Percentiles rank a stretch among this genome's conserved stretches.
Evolutionary conservation across 2,888 invertebrate genomes (phyloP).

Genomic region (Omphaloscelis lunosa): DNA sequence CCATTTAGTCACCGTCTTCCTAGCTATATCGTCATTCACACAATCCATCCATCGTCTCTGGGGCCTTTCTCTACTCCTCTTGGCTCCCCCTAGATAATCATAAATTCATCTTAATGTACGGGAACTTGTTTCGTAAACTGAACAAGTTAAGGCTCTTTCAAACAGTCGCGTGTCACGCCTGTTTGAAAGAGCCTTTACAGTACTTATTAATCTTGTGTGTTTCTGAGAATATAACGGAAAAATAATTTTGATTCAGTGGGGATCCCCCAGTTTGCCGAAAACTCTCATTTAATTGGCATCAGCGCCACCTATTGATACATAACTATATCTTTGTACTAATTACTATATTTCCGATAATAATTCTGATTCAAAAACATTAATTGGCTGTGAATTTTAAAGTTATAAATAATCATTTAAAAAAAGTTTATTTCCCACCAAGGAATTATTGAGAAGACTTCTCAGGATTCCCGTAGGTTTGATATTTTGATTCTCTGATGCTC

Average conservation of each 20-base stretch:
- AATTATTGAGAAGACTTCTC: neutral
- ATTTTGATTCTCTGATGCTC: neutral
- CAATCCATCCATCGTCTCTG: neutral
- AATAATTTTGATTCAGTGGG: neutral
- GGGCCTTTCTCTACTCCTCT: neutral
- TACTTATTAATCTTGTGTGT: neutral
- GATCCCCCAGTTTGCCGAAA: neutral
- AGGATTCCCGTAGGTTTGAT: neutral
- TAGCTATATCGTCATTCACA: neutral
- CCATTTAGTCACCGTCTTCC: neutral
- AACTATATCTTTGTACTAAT: neutral
- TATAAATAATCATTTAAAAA: too few species aligned
- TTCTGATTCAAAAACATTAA: neutral
- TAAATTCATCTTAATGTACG: neutral
- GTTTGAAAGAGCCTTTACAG: too few species aligned
- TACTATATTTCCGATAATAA: neutral
- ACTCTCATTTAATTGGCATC: neutral
- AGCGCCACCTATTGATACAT: conserved; percentile 40
- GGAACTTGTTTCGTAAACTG: neutral
- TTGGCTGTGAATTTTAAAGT: neutral
- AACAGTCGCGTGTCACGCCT: too few species aligned
- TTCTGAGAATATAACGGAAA: neutral
- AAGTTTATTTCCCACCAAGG: too few species aligned
- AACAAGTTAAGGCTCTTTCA: too few species aligned
- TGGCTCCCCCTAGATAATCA: neutral